Base-by-base conservation (phyloP, 2,113 vertebrate genomes). In the Chaetorhynchus papuensis region DNA sequence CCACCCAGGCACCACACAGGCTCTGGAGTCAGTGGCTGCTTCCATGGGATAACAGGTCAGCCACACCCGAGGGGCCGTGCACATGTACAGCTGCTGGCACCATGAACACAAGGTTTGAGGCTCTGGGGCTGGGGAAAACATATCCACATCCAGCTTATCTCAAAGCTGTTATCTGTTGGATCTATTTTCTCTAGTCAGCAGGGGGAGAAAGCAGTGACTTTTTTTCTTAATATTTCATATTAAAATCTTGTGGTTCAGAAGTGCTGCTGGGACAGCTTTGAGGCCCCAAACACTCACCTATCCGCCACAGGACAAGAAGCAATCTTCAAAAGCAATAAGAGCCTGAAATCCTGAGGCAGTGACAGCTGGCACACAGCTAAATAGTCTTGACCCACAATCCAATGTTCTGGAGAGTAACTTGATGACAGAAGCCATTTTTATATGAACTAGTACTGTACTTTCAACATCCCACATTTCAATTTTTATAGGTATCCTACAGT, bases 21-120 rank as follows among this genome's bases (percentile, higher is more conserved):
- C 66, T 53, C 74, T 50, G 2, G 3, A 31, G 65, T 3, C 20
- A 4, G 0, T 1, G 13, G n/a, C 45, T 47, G 42, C 60, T 75
- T 26, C 72, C 5, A 3, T 37, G 35, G 66, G 53, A 6, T 10
- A 53, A 16, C 61, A 37, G 45, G 31, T 21, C 69, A 31, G 9
- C 21, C 2, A 2, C 1, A 1, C 22, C 3, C 0, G 30, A 89
- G 27, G 31, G 53, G 33, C 70, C 0, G 0, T 24, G 26, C 37
- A 10, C 33, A 39, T 0, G 2, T 27, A 24, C 50, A 83, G 76
- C 90, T 94, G 59, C 20, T 78, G 56, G 0, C 0, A 44, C 19
- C 44, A 18, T 8, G 78, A 74, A 83, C 39, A 75, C 22, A 15
- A 10, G 22, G 11, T 2, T 15, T 13, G 39, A 81, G 39, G 13